Conservation (phyloP, 2,797 vertebrate species). For the Enteromius radiatus region DNA sequence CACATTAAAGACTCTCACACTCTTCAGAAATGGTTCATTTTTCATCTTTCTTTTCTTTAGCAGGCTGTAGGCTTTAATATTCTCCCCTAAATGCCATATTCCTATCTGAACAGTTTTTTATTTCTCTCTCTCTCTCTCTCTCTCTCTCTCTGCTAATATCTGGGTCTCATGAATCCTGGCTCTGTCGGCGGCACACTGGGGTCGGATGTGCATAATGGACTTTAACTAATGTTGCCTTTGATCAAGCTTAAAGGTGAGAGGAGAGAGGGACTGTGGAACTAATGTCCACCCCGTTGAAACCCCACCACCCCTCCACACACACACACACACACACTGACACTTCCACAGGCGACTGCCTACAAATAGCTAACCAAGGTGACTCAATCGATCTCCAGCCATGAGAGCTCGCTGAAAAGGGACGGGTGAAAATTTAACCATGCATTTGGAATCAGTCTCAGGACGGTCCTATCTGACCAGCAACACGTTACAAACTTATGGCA, state of each 20-base stretch:
- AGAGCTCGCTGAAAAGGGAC: constrained; percentile 50
- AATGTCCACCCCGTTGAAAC: constrained; percentile 77
- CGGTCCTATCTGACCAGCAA: not conserved
- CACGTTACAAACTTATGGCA: not conserved
- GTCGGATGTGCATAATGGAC: constrained; percentile 78
- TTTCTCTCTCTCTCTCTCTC: not conserved
- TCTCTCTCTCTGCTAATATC: not conserved
- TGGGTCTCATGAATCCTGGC: constrained; percentile 66
- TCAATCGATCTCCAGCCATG: constrained; percentile 80
- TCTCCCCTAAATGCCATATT: constrained; percentile 61
- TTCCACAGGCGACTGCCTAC: constrained; percentile 72
- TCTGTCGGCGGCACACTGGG: constrained; percentile 71
- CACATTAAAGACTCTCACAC: constrained; percentile 49
- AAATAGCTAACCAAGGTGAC: constrained; percentile 85
- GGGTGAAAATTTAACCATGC: constrained; percentile 64
- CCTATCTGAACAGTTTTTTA: constrained; percentile 59
- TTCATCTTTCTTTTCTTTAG: constrained; percentile 53
- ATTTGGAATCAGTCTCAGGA: constrained; percentile 61
- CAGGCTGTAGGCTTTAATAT: constrained; percentile 61
- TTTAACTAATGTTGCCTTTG: constrained; percentile 82
- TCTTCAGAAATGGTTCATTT: constrained; percentile 64
- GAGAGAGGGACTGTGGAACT: constrained; percentile 79
- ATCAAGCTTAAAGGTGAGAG: constrained; percentile 83
- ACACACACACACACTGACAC: constrained; percentile 47
- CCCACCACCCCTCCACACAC: constrained; percentile 22